Conservation (phyloP, 2,113 vertebrate genomes). For the Tamias sibiricus region DNA sequence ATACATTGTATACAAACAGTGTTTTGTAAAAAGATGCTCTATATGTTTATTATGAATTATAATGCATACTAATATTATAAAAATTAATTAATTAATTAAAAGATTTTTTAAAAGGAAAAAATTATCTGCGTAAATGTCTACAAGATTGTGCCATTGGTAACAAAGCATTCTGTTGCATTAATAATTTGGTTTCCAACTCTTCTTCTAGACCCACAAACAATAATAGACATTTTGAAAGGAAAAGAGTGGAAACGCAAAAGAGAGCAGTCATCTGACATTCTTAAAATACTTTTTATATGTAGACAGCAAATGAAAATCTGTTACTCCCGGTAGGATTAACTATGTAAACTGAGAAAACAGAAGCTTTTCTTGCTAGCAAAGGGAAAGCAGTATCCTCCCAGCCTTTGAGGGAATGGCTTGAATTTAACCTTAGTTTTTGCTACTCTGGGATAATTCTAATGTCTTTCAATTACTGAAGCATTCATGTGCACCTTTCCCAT, state of each 20-base stretch:
- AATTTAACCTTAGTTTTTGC: conserved; percentile 32
- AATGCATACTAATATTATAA: too few species aligned
- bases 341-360: conserved; percentile 73
- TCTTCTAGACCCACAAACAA: neutral
- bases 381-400: conserved; percentile 53
- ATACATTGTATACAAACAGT: too few species aligned
- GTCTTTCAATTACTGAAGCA: conserved; percentile 61
- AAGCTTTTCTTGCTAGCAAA: conserved; percentile 63
- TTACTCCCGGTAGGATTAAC: conserved; percentile 74
- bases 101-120: too few species aligned
- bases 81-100: too few species aligned
- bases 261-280: conserved; percentile 68
- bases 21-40: too few species aligned
- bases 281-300: conserved; percentile 73
- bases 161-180: neutral
- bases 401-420: conserved; percentile 29
- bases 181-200: neutral
- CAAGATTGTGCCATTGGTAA: neutral
- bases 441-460: conserved; percentile 45
- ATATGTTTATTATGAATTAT: too few species aligned
- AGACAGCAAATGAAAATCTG: conserved; percentile 66
- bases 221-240: conserved; percentile 68
- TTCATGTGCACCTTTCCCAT: conserved; percentile 45
- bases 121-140: neutral
- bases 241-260: conserved; percentile 40